Evolutionary conservation across 2,888 invertebrate species (phyloP).

Genomic region (Amblyjoppa proteus): DNA sequence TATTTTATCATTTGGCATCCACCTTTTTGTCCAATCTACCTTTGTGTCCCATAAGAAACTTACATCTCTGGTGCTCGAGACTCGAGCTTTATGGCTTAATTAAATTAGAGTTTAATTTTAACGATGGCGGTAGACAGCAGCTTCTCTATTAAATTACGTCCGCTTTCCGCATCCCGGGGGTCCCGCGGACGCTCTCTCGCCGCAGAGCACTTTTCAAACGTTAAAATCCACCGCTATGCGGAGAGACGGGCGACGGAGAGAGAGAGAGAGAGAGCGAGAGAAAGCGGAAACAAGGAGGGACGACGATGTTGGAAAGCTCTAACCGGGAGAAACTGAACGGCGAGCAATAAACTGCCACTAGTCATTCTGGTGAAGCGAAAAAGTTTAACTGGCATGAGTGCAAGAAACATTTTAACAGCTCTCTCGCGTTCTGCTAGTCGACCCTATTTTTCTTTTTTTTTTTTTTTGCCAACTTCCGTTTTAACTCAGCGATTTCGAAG

Average conservation of each 20-base stretch:
- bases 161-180: slow-evolving; percentile 26
- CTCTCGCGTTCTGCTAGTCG: neutral
- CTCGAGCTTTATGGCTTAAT: slow-evolving; percentile 58
- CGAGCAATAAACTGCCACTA: neutral
- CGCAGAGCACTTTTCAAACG: slow-evolving; percentile 31
- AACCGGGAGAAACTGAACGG: slow-evolving; percentile 1
- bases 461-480: neutral
- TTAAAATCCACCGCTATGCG: neutral
- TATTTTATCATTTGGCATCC: slow-evolving; percentile 29
- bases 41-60: slow-evolving; percentile 18
- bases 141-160: slow-evolving; percentile 66
- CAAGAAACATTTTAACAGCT: neutral
- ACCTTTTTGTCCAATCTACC: slow-evolving; percentile 3
- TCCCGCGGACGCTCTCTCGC: neutral
- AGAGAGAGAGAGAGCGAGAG: neutral
- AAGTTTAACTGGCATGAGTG: neutral
- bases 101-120: slow-evolving; percentile 68
- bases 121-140: slow-evolving; percentile 61
- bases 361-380: neutral
- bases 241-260: neutral
- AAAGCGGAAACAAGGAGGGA: neutral
- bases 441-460: neutral
- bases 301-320: neutral
- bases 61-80: neutral
- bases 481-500: neutral